Evolutionary conservation across 2,113 vertebrate genomes (phyloP), one percentile per base, ranked within the genome.

Genomic region (Amphiprion percula): DNA sequence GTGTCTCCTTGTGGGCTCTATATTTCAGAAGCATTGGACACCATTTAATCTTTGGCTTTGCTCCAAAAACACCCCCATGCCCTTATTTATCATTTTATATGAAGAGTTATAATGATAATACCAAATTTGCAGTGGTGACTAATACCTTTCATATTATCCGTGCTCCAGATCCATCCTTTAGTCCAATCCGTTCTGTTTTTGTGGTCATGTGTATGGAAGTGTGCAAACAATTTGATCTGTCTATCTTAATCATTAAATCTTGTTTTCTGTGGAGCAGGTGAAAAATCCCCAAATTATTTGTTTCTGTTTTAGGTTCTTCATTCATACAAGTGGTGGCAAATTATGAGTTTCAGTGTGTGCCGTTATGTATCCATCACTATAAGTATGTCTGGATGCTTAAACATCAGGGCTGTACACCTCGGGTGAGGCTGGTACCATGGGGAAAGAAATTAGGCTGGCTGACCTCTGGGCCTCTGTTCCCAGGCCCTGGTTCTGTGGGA

Each of bases 401-500:
- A 64, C 54, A 58, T 70, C 54, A 61, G 65, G 41, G 37, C 53
- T 30, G 49, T 39, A 59, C 66, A 79, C 65, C 17, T 68, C 17
- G 78, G 82, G 79, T 79, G 75, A 89, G 83, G 86, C 73, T 91
- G 84, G 90, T 85, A 84, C 85, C 84, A 85, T 54, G 82, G 71
- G 84, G 89, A 26, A 10, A 75, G 64, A 87, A 63, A 69, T 79
- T 50, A 76, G 76, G 56, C 65, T 67, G 66, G 76, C 80, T 82
- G 90, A 89, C 90, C 87, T 83, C 69, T 60, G 78, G 80, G 74
- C 67, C 77, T 17, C 67, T 85, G 84, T 94, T 94, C 94, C 93
- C 94, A 94, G 92, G 91, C 85, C 82, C 80, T 79, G 74, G 79
- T 91, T 92, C 85, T 78, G 64, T 74, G 83, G 84, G 85, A 79